phyloP scores from a whole-genome alignment of 92 coral and sea anemone genomes.

The Metridium senile region DNA sequence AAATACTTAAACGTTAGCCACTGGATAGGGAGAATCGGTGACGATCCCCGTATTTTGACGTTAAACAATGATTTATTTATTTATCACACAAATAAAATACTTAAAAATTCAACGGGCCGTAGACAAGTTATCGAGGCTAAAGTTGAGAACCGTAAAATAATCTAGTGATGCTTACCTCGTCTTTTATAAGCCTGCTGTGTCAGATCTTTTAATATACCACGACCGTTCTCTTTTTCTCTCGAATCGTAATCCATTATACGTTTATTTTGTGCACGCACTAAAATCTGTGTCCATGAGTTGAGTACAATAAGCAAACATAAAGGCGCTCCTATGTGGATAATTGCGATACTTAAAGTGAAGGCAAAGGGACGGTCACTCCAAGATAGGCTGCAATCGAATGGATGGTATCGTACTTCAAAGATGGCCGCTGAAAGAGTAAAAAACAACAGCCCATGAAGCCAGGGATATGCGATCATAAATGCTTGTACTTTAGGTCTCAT shows the following conservation, averaged over 20 bases:
- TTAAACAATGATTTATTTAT: too few species aligned
- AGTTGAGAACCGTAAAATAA: too few species aligned
- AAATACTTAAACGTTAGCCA: too few species aligned
- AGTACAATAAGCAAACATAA: slow-evolving; percentile 24
- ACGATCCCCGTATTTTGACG: too few species aligned
- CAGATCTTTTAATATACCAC: background rate
- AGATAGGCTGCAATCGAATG: slow-evolving; percentile 46
- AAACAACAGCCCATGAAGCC: slow-evolving; percentile 45
- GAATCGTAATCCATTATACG: slow-evolving; percentile 1
- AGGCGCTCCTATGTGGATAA: slow-evolving; percentile 38
- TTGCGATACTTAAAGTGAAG: slow-evolving; percentile 21
- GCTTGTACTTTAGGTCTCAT: slow-evolving; percentile 22
- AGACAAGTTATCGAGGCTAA: too few species aligned
- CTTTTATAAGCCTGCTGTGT: slow-evolving; percentile 1
- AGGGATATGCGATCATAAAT: slow-evolving; percentile 49
- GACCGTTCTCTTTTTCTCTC: background rate
- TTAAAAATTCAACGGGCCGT: too few species aligned
- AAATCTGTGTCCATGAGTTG: slow-evolving; percentile 20
- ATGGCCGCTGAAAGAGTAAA: slow-evolving; percentile 17
- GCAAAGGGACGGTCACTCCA: slow-evolving; percentile 40
- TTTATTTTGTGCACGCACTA: slow-evolving; percentile 28
- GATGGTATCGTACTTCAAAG: slow-evolving; percentile 36
- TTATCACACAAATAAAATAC: too few species aligned
- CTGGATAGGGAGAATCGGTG: too few species aligned
- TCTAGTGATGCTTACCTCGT: slow-evolving; percentile 21